Base-by-base conservation (phyloP, 2,113 vertebrate species). In the Hyperopisus bebe region DNA sequence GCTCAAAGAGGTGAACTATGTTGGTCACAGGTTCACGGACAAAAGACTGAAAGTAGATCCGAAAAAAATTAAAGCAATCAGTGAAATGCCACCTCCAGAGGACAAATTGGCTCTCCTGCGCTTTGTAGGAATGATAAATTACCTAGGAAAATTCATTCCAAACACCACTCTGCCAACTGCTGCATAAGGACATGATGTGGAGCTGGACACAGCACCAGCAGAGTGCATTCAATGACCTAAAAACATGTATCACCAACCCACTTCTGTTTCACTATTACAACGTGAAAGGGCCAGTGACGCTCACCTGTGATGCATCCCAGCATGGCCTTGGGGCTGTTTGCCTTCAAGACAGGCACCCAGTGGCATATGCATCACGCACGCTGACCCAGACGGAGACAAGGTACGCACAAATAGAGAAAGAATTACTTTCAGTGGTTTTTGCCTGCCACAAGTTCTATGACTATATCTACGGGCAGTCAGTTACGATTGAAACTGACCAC, bases 171-270 rank as follows among this genome's bases (percentile, higher is more conserved):
- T 5, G 44, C 44, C 44, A 44, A 58, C 84, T 87, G 8, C 35
- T 88, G 89, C 90, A 91, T 89, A 92, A 92, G 24, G 91, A 90
- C 55, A 82, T 88, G 51, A 86, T 1, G 31, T 0, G 0, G 77
- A n/a, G 6, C 19, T 88, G 50, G 51, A 11, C 39, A 88, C 10
- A 48, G 70, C 85, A 90, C 51, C 88, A 51, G 70, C 7, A 89
- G 44, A 46, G 47, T 44, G 50, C 0, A 0, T 2, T 55, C 21
- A 55, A 31, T 53, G 47, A 24, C 66, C 74, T 89, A 21, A 90
- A 86, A 46, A 86, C 21, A 0, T 58, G 42, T 6, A 84, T 90
- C 35, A 35, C n/a, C 5, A 86, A 55, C 55, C 88, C 55, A 48
- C 55, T 58, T 3, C 35, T 89, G 7, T 44, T 86, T 17, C 50